Evolutionary conservation across 2,113 vertebrate genomes (phyloP).

Genomic region (Balaeniceps rex): DNA sequence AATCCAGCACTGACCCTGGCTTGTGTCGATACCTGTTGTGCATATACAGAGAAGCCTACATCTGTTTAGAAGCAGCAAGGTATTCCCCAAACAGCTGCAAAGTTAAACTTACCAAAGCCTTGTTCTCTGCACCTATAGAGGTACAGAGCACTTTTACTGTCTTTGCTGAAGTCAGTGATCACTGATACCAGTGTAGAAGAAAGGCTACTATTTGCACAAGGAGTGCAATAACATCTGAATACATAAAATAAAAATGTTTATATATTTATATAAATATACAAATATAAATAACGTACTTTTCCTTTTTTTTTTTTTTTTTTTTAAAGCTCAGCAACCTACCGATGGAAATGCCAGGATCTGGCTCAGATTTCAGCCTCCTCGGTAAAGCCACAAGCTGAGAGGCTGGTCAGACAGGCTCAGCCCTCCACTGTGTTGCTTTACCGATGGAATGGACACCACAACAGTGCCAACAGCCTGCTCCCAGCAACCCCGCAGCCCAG

Average conservation of each 20-base stretch:
- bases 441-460: background rate
- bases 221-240: background rate
- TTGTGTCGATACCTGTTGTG: background rate
- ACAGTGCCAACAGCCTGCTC: background rate
- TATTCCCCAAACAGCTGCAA: background rate
- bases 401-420: background rate
- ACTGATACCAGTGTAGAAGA: background rate
- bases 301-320: background rate
- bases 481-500: background rate
- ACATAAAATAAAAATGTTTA: background rate
- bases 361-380: background rate
- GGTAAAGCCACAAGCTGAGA: background rate
- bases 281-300: background rate
- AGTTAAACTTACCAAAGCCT: background rate
- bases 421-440: background rate
- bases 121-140: background rate
- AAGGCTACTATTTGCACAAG: background rate
- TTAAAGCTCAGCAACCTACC: background rate
- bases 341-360: background rate
- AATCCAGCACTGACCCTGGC: background rate
- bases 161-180: background rate
- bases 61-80: background rate
- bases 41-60: background rate
- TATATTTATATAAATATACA: background rate
- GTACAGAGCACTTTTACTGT: background rate